A percentile compares a stretch with the other conserved stretches of the same genome.
Conservation (phyloP, 37 sponge, comb jelly and placozoan species). For the Diacarnus erythraeanus region DNA sequence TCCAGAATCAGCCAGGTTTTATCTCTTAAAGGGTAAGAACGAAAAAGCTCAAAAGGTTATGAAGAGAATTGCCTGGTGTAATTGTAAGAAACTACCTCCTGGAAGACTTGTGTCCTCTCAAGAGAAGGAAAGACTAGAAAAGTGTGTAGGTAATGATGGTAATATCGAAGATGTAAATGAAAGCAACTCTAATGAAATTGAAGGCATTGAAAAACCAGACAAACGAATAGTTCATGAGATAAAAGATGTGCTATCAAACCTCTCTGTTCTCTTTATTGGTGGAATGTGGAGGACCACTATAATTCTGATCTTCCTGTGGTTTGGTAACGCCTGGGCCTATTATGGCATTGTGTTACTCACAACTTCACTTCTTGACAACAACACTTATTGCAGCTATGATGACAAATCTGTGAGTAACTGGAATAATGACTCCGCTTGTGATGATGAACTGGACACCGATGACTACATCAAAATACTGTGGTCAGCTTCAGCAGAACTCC, state of each 20-base stretch:
- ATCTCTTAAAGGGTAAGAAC: slow-evolving; percentile 44
- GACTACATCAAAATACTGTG: slow-evolving; percentile 74
- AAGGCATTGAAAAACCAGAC: too few species aligned
- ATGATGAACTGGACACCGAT: slow-evolving; percentile 6
- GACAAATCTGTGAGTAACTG: too few species aligned
- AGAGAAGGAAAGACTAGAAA: slow-evolving; percentile 41
- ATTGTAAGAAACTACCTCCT: slow-evolving; percentile 40
- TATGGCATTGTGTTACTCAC: slow-evolving; percentile 72
- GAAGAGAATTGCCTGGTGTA: slow-evolving; percentile 47
- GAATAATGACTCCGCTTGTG: not conserved
- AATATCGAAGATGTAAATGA: not conserved
- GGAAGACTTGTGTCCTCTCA: slow-evolving; percentile 47
- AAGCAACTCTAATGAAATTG: not conserved
- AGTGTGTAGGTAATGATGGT: not conserved
- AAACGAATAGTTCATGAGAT: too few species aligned
- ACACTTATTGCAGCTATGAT: slow-evolving; percentile 74
- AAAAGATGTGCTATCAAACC: too few species aligned
- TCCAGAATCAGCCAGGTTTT: slow-evolving; percentile 74
- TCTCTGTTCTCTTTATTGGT: slow-evolving; percentile 29
- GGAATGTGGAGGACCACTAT: slow-evolving; percentile 68
- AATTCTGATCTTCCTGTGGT: slow-evolving; percentile 48
- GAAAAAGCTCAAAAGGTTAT: slow-evolving; percentile 67
- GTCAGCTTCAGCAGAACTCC: slow-evolving; percentile 79
- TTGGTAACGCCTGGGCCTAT: slow-evolving; percentile 53
- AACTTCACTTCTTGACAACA: slow-evolving; percentile 53